These are phyloP conservation scores for Rostratula benghalensis DNA, from an alignment of 2,113 vertebrate genomes.

Conservation along the genomic window DNA sequence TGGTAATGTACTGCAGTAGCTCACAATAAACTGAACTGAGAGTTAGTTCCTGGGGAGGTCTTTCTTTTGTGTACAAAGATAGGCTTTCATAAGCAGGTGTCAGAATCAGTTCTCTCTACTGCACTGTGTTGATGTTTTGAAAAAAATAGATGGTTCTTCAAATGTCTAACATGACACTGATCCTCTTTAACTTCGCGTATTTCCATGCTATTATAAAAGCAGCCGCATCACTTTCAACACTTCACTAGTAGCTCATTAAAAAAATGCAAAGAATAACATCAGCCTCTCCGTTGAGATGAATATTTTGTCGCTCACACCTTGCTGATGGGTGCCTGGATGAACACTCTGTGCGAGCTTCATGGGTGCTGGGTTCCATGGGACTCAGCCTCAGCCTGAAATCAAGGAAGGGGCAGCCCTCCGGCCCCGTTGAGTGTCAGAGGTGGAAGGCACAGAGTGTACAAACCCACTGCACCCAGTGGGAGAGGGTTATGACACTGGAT, in stretches of 20 bases:
- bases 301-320: not conserved
- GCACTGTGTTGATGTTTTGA: not conserved
- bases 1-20: not conserved
- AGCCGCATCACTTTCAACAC: not conserved
- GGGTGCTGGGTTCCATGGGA: not conserved
- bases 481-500: not conserved
- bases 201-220: not conserved
- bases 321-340: not conserved
- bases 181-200: not conserved
- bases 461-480: rapidly evolving
- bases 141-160: not conserved
- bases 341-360: rapidly evolving
- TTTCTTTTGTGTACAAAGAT: not conserved
- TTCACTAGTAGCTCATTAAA: not conserved
- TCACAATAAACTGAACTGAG: not conserved
- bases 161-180: not conserved
- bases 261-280: not conserved
- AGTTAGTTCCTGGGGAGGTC: not conserved
- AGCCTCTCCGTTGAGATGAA: not conserved
- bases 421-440: not conserved
- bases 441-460: rapidly evolving
- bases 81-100: not conserved
- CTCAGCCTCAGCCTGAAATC: not conserved
- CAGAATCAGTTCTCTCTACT: not conserved
- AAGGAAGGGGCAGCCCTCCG: not conserved